These are phyloP conservation scores for Himalopsyche phryganea DNA, from an alignment of 1,140 invertebrate species.

Conservation along the genomic window DNA sequence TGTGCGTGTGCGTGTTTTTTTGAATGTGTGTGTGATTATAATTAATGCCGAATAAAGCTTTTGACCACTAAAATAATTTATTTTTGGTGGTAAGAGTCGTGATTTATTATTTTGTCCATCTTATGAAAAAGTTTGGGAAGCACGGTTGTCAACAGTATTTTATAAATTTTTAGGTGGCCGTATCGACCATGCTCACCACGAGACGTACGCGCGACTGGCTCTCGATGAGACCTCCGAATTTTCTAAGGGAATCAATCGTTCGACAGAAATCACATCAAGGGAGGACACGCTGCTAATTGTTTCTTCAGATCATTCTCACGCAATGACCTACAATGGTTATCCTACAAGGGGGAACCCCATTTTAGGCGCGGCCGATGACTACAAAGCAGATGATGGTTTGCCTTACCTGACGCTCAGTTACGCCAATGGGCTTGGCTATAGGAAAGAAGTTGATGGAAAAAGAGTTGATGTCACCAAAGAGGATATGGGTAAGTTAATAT, in stretches of 20 bases:
- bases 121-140: no score
- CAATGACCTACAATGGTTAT: slow-evolving; percentile 64
- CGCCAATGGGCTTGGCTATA: slow-evolving; percentile 67
- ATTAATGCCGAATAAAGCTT: no score
- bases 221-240: slow-evolving; percentile 62
- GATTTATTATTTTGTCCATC: no score
- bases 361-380: slow-evolving; percentile 52
- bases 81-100: no score
- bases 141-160: no score
- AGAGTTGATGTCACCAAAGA: slow-evolving; percentile 16
- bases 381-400: slow-evolving; percentile 57
- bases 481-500: slow-evolving; percentile 13
- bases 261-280: slow-evolving; percentile 50
- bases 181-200: slow-evolving; percentile 65
- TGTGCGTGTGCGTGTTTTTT: no score
- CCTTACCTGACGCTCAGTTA: slow-evolving; percentile 73
- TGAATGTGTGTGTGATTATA: no score
- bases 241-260: slow-evolving; percentile 55
- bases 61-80: no score
- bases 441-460: slow-evolving; percentile 28
- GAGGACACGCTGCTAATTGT: slow-evolving; percentile 63
- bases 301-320: slow-evolving; percentile 65
- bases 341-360: slow-evolving; percentile 67
- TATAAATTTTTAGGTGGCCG: slow-evolving; percentile 48
- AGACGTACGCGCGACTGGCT: slow-evolving; percentile 53